A percentile compares a stretch with the other conserved stretches of the same genome.
These are phyloP conservation scores for Tethea ocularis DNA, from an alignment of 2,888 invertebrate species.

Conservation along the genomic window DNA sequence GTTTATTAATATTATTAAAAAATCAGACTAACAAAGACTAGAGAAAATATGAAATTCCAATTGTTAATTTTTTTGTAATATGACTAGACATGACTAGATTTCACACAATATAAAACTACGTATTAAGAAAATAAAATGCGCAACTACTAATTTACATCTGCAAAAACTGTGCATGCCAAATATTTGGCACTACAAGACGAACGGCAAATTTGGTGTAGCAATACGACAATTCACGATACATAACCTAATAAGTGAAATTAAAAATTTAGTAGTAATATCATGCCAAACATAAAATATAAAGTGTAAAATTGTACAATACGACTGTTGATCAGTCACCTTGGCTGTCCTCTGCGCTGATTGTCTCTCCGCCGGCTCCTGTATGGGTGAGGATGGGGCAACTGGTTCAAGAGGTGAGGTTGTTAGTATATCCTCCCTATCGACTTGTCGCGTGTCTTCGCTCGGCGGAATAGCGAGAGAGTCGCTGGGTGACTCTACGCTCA, in stretches of 20 bases:
- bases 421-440: conserved; percentile 79
- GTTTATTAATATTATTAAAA: conserved; percentile 67
- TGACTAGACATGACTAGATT: conserved; percentile 78
- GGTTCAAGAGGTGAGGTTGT: conserved; percentile 73
- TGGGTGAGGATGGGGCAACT: conserved; percentile 68
- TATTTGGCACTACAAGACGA: conserved; percentile 80
- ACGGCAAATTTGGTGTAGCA: conserved; percentile 64
- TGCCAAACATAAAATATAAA: conserved; percentile 81
- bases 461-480: conserved; percentile 45
- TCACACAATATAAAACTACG: conserved; percentile 51
- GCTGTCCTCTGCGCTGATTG: conserved; percentile 61
- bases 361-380: conserved; percentile 67
- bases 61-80: conserved; percentile 36
- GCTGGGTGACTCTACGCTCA: conserved; percentile 83
- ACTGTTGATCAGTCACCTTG: conserved; percentile 81
- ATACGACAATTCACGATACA: conserved; percentile 69
- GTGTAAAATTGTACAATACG: conserved; percentile 81
- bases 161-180: conserved; percentile 60
- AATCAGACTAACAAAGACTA: conserved; percentile 58
- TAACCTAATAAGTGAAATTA: conserved; percentile 72
- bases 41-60: conserved; percentile 42
- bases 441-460: conserved; percentile 43
- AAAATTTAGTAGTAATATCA: conserved; percentile 78
- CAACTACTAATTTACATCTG: conserved; percentile 11
- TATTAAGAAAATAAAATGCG: conserved; percentile 3